phyloP scores from a whole-genome alignment of 2,113 vertebrate species.

The Plecotus auritus region DNA sequence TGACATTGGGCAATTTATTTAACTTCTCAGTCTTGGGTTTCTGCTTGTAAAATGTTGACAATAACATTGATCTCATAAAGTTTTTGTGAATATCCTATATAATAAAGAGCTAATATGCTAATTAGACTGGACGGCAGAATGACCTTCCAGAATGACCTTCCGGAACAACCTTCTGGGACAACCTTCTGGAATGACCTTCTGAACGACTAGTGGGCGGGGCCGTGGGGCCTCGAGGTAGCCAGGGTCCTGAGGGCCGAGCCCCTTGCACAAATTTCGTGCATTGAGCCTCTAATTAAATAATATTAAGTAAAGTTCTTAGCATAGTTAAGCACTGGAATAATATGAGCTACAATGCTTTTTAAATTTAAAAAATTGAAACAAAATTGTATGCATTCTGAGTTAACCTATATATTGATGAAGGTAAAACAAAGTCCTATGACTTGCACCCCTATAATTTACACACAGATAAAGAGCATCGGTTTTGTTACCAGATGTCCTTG shows the following conservation, averaged over 20 bases:
- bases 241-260: too few species aligned
- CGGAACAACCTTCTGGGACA: too few species aligned
- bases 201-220: too few species aligned
- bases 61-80: not conserved
- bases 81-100: not conserved
- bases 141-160: too few species aligned
- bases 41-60: not conserved
- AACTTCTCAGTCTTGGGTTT: not conserved
- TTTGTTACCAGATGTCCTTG: not conserved
- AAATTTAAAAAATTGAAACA: not conserved
- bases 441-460: not conserved
- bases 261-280: too few species aligned
- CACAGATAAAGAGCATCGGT: not conserved
- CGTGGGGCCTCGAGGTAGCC: rapidly evolving
- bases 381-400: not conserved
- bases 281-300: not conserved
- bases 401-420: not conserved
- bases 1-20: not conserved
- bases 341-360: not conserved
- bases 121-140: too few species aligned
- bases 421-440: not conserved
- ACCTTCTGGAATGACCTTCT: too few species aligned
- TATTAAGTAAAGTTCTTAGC: not conserved
- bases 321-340: not conserved
- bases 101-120: too few species aligned